Percentiles rank a stretch among this genome's conserved stretches.
These are phyloP conservation scores for Oppia nitens DNA, from an alignment of 1,140 invertebrate species.

Conservation along the genomic window DNA sequence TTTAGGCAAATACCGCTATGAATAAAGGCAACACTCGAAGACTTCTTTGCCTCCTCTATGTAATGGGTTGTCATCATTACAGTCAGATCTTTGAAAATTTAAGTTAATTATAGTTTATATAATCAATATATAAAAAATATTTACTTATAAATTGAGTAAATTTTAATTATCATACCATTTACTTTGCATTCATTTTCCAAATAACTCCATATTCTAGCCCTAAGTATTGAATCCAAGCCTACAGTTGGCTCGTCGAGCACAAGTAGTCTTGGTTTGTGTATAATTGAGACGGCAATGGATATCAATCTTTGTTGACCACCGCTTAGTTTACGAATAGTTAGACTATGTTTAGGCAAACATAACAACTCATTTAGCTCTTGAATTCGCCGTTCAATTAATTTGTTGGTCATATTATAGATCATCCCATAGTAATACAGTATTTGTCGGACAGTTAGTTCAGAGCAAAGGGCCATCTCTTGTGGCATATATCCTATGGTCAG, in stretches of 20 bases:
- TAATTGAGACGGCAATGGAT: slow-evolving; percentile 74
- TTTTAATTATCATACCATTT: neutral
- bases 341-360: slow-evolving; percentile 1
- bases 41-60: neutral
- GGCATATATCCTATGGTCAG: slow-evolving; percentile 18
- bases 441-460: slow-evolving; percentile 72
- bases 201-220: slow-evolving; percentile 17
- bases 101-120: no score
- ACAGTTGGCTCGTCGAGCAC: slow-evolving; percentile 75
- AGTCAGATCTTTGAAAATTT: no score
- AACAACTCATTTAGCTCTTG: slow-evolving; percentile 43
- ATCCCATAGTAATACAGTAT: slow-evolving; percentile 92
- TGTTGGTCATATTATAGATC: slow-evolving; percentile 62
- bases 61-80: neutral
- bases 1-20: no score
- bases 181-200: no score
- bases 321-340: slow-evolving; percentile 26
- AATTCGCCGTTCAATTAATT: slow-evolving; percentile 39
- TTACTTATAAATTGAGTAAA: neutral
- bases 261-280: slow-evolving; percentile 84
- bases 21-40: no score
- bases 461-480: slow-evolving; percentile 13
- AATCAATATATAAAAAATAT: neutral
- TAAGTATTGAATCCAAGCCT: slow-evolving; percentile 31
- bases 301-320: slow-evolving; percentile 81